Conservation (phyloP, 2,888 invertebrate genomes). For the Amiota mariae region DNA sequence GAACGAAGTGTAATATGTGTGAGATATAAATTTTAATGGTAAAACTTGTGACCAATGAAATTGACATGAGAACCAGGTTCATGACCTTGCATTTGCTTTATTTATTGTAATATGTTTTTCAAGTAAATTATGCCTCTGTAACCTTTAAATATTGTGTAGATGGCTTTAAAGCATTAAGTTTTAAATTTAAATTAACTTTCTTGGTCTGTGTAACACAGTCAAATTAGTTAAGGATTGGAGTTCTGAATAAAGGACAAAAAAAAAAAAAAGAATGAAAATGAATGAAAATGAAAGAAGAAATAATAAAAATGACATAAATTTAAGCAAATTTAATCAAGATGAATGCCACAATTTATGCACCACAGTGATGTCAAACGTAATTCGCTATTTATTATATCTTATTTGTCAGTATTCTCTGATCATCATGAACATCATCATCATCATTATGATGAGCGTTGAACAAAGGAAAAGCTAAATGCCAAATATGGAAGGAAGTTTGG, state of each 20-base stretch:
- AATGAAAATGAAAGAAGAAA: neutral
- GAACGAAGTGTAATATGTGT: neutral
- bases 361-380: conserved; percentile 61
- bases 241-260: neutral
- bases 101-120: neutral
- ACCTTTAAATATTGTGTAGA: no score
- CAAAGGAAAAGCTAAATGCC: neutral
- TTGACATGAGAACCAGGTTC: neutral
- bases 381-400: conserved; percentile 67
- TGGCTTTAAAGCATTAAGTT: no score
- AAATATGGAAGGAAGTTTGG: neutral
- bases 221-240: neutral
- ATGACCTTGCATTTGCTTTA: conserved; percentile 11
- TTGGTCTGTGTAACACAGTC: neutral
- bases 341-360: conserved; percentile 61
- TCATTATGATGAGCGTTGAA: neutral
- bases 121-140: no score
- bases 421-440: neutral
- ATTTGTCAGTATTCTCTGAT: neutral
- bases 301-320: conserved; percentile 44
- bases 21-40: neutral
- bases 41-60: neutral
- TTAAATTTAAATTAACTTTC: no score
- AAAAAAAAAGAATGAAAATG: no score
- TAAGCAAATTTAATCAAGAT: conserved; percentile 62